Conservation (phyloP, 2,888 invertebrate species). For the Leucozona laternaria region DNA sequence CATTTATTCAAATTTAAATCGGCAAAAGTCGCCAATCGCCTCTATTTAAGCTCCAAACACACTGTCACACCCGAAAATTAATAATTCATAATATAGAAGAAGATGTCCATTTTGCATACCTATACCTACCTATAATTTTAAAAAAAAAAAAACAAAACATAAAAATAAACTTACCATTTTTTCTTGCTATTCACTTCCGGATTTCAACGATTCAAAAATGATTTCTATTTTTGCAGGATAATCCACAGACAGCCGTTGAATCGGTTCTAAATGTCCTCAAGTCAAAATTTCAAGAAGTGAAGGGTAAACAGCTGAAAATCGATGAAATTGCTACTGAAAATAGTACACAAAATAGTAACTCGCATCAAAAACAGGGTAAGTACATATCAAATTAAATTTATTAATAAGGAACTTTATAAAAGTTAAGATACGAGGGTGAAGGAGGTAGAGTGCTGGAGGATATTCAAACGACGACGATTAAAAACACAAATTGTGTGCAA, state of each 20-base stretch:
- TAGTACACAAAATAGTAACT: slow-evolving; percentile 66
- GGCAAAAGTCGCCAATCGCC: not conserved
- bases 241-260: slow-evolving; percentile 55
- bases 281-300: slow-evolving; percentile 34
- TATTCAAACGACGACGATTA: slow-evolving; percentile 17
- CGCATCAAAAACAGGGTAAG: slow-evolving; percentile 68
- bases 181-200: slow-evolving; percentile 36
- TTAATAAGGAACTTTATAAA: not conserved
- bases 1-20: slow-evolving; percentile 26
- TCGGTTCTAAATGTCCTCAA: slow-evolving; percentile 50
- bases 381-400: slow-evolving; percentile 35
- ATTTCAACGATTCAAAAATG: not conserved
- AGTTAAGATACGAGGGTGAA: not conserved
- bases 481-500: not conserved
- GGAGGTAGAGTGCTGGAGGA: slow-evolving; percentile 3
- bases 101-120: slow-evolving; percentile 16
- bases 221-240: slow-evolving; percentile 48
- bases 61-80: slow-evolving; percentile 63
- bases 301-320: slow-evolving; percentile 39
- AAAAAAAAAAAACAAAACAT: slow-evolving; percentile 6
- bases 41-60: not conserved
- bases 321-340: slow-evolving; percentile 67
- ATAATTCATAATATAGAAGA: slow-evolving; percentile 56
- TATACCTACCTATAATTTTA: not conserved
- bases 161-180: slow-evolving; percentile 61